These are phyloP conservation scores for Whitmania pigra DNA, from an alignment of 1,140 invertebrate species.

Conservation along the genomic window DNA sequence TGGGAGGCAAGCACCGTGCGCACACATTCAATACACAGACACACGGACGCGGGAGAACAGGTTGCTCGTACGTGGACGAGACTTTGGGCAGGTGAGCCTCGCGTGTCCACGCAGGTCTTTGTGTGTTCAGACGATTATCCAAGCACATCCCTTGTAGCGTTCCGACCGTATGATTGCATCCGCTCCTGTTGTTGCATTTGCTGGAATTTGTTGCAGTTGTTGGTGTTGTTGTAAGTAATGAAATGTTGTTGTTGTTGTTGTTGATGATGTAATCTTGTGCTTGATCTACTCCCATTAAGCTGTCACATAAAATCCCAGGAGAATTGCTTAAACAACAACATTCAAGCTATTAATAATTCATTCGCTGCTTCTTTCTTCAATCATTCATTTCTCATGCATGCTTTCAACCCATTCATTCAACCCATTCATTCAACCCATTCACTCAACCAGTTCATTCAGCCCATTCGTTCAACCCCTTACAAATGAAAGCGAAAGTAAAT, in stretches of 20 bases:
- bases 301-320: not conserved
- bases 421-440: not conserved
- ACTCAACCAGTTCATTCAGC: too few relatives aligned
- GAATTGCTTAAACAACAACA: too few relatives aligned
- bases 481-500: not conserved
- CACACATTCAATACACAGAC: not conserved
- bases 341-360: not conserved
- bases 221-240: too few relatives aligned
- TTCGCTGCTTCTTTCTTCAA: not conserved
- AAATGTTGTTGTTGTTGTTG: not conserved
- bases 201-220: not conserved
- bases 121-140: not conserved
- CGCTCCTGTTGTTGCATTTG: slow-evolving; percentile 2
- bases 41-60: not conserved
- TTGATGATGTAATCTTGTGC: not conserved
- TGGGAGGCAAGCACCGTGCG: not conserved
- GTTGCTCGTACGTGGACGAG: not conserved
- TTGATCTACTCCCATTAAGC: not conserved
- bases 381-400: not conserved
- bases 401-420: slow-evolving; percentile 1
- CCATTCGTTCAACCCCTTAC: not conserved
- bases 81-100: not conserved
- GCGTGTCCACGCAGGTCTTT: too few relatives aligned
- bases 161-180: not conserved
- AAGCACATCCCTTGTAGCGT: not conserved